These are phyloP conservation scores for Hylaeus anthracinus DNA, from an alignment of 1,140 invertebrate genomes.

Conservation along the genomic window DNA sequence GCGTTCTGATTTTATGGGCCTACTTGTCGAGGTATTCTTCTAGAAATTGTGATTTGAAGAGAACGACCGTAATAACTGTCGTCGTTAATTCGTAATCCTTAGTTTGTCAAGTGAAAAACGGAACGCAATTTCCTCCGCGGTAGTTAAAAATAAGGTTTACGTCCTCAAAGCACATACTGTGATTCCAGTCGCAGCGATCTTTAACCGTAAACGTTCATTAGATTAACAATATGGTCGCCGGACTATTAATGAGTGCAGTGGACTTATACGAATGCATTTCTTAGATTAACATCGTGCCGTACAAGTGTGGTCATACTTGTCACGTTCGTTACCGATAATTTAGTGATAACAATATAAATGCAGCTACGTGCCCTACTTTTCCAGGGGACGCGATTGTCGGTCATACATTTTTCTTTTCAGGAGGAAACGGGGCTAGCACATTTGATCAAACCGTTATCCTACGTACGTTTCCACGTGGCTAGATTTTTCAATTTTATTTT, in stretches of 20 bases:
- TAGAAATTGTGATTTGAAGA: too few relatives aligned
- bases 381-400: not conserved
- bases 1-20: too few relatives aligned
- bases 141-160: not conserved
- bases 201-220: not conserved
- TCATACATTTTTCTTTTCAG: too few relatives aligned
- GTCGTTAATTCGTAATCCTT: too few relatives aligned
- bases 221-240: not conserved
- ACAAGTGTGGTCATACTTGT: not conserved
- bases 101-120: too few relatives aligned
- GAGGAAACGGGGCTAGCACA: too few relatives aligned
- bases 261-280: not conserved
- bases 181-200: not conserved
- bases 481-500: too few relatives aligned
- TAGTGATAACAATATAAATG: not conserved
- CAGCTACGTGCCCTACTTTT: not conserved
- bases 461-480: too few relatives aligned
- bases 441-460: too few relatives aligned
- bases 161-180: not conserved
- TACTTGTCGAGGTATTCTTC: too few relatives aligned
- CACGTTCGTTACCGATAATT: not conserved
- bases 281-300: not conserved
- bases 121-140: too few relatives aligned
- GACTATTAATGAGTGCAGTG: not conserved
- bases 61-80: too few relatives aligned